A percentile compares a stretch with the other conserved stretches of the same genome.
Evolutionary conservation across 2,888 invertebrate species (phyloP).

Genomic region (Morpho deidamia): DNA sequence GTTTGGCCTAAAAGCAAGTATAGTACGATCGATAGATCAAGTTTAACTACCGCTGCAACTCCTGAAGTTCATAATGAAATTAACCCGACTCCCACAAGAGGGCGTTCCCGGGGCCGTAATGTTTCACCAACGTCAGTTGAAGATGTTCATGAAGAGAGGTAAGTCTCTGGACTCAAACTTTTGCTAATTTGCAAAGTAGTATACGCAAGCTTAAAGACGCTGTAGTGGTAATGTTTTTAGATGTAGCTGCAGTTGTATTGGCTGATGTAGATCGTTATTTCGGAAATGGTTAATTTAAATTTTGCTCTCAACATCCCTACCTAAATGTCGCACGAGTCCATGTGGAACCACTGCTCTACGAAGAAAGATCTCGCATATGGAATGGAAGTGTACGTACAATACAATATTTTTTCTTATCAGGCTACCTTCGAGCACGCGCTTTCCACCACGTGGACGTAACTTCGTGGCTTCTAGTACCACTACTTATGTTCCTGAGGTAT

Average conservation of each 20-base stretch:
- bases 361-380: slow-evolving; percentile 47
- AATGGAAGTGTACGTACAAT: slow-evolving; percentile 27
- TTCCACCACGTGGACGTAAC: slow-evolving; percentile 84
- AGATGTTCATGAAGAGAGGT: slow-evolving; percentile 75
- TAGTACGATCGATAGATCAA: slow-evolving; percentile 73
- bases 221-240: slow-evolving; percentile 1
- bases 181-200: neutral
- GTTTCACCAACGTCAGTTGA: slow-evolving; percentile 65
- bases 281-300: slow-evolving; percentile 3
- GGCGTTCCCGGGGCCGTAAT: slow-evolving; percentile 71
- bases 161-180: slow-evolving; percentile 18
- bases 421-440: slow-evolving; percentile 90
- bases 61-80: slow-evolving; percentile 84
- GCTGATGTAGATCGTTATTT: slow-evolving; percentile 9
- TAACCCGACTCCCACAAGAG: slow-evolving; percentile 66
- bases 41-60: slow-evolving; percentile 54
- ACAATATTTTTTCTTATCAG: slow-evolving; percentile 49
- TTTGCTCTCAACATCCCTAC: slow-evolving; percentile 8
- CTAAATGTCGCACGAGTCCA: slow-evolving; percentile 21
- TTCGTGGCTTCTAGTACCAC: slow-evolving; percentile 71
- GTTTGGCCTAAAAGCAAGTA: slow-evolving; percentile 75
- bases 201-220: slow-evolving; percentile 13
- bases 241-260: slow-evolving; percentile 7
- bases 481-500: slow-evolving; percentile 54
- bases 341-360: slow-evolving; percentile 21